Evolutionary conservation across 2,797 vertebrate species (phyloP), one percentile per base, ranked within the genome.

Genomic region (Falco berigora): DNA sequence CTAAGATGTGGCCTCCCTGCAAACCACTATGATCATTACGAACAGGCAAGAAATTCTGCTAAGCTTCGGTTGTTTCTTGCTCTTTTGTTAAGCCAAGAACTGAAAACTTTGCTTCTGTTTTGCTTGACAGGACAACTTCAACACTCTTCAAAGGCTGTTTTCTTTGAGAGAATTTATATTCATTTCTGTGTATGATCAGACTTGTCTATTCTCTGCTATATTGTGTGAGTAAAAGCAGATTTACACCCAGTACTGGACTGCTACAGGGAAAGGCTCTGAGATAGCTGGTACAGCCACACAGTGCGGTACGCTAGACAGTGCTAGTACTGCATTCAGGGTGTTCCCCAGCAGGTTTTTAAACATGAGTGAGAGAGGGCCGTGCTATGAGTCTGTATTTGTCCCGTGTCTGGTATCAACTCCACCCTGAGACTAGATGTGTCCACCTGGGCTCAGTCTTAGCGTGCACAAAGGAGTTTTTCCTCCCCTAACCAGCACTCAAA

Each of bases 1-100:
- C 91, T 95, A 91, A 97, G 89, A 94, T 94, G 92, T 94, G 84
- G 94, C 78, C 84, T 93, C 81, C 79, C 93, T 78, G 68, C 81
- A 92, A 91, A 96, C 94, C 86, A 55, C 88, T 2, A 77, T 68
- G 77, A 89, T 88, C 77, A 55, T 91, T 88, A 83, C 81, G 87
- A 86, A 91, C 81, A 94, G 64, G 68, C 82, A 53, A 36, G 61
- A 21, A 47, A 44, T 49, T 63, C 91, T 78, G 59, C 82, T 34
- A 28, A 91, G 66, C 79, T 90, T 38, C 72, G 55, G 49, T 40
- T 85, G 53, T 6, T 80, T 92, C 93, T 46, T 67, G 42, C 91
- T 91, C 56, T 42, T 83, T 68, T 92, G 56, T 91, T 66, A 58
- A 80, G 81, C 75, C 85, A 86, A 93, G 64, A 92, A 76, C 56